These are phyloP conservation scores for Paramisgurnus dabryanus DNA, from an alignment of 2,113 vertebrate genomes.

Conservation along the genomic window DNA sequence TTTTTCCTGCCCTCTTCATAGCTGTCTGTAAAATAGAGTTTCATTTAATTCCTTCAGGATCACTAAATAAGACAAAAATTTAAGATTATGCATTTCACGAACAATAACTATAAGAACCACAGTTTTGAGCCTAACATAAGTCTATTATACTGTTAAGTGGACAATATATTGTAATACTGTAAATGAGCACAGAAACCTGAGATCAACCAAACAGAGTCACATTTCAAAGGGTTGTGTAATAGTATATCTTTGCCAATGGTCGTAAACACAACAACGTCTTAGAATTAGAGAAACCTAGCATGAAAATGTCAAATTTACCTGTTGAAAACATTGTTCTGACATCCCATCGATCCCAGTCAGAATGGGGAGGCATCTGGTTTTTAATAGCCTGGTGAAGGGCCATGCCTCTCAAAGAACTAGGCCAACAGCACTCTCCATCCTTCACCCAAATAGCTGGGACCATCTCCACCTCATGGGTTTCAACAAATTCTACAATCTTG, in stretches of 20 bases:
- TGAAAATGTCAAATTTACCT: background rate
- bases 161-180: background rate
- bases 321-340: background rate
- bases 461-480: background rate
- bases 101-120: background rate
- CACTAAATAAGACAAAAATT: background rate
- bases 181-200: background rate
- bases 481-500: background rate
- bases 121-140: background rate
- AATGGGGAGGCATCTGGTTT: background rate
- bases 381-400: background rate
- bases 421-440: background rate
- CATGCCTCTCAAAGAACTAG: background rate
- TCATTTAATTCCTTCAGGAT: background rate
- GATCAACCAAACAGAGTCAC: background rate
- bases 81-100: background rate
- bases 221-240: background rate
- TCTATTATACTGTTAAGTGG: background rate
- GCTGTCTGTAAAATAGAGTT: background rate
- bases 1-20: conserved; percentile 17
- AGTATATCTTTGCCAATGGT: background rate
- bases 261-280: background rate
- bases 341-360: background rate
- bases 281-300: background rate
- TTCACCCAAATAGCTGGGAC: background rate